Evolutionary conservation across 2,888 invertebrate species (phyloP).

Genomic region (Elegia similella): DNA sequence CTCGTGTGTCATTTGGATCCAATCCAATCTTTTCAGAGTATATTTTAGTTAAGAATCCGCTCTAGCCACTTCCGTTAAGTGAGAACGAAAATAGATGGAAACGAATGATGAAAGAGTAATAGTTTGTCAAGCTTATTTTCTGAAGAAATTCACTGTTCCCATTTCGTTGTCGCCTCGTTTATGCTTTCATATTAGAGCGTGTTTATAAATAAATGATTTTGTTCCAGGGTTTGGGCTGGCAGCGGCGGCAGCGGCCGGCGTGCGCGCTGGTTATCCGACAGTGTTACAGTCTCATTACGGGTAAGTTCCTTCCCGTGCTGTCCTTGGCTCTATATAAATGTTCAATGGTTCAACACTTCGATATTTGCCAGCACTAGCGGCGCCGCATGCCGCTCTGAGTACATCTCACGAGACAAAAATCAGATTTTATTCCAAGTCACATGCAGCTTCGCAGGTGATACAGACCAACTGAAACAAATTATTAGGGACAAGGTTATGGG

Average conservation of each 20-base stretch:
- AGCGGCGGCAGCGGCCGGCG: slow-evolving; percentile 83
- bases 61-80: slow-evolving; percentile 75
- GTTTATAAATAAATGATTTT: slow-evolving; percentile 43
- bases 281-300: slow-evolving; percentile 91
- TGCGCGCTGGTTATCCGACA: slow-evolving; percentile 89
- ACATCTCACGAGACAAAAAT: slow-evolving; percentile 82
- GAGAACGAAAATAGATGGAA: slow-evolving; percentile 63
- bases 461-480: neutral
- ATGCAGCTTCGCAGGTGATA: neutral
- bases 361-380: slow-evolving; percentile 78
- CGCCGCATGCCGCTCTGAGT: slow-evolving; percentile 65
- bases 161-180: slow-evolving; percentile 45
- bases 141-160: slow-evolving; percentile 39
- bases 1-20: slow-evolving; percentile 77
- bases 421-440: slow-evolving; percentile 42
- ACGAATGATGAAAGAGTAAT: slow-evolving; percentile 55
- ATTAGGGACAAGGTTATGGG: neutral
- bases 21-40: slow-evolving; percentile 67
- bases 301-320: slow-evolving; percentile 82
- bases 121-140: slow-evolving; percentile 42
- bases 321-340: slow-evolving; percentile 66
- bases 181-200: slow-evolving; percentile 26
- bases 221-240: slow-evolving; percentile 73
- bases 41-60: slow-evolving; percentile 63
- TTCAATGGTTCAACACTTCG: slow-evolving; percentile 78